phyloP scores from a whole-genome alignment of 2,797 vertebrate species.

The Helarctos malayanus region DNA sequence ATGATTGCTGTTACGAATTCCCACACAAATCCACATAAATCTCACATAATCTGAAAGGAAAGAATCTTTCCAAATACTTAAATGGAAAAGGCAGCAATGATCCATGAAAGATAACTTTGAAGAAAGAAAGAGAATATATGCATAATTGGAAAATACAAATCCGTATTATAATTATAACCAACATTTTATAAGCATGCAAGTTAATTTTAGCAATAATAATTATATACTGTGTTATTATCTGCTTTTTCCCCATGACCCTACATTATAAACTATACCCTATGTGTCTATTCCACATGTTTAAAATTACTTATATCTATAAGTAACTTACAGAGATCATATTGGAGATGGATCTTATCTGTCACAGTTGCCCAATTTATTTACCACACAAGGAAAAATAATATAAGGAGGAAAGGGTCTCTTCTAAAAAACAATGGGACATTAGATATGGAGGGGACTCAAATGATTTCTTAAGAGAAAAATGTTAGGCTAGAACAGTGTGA shows the following conservation, averaged over 20 bases:
- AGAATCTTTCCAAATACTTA: neutral
- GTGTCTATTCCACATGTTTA: neutral
- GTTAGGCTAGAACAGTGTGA: neutral
- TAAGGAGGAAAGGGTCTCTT: neutral
- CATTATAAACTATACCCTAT: neutral
- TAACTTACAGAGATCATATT: neutral
- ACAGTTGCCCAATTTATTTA: too few species aligned
- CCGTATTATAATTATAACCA: neutral
- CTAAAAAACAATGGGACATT: neutral
- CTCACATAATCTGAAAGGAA: neutral
- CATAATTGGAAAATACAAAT: neutral
- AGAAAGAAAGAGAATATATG: neutral
- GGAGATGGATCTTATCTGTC: neutral
- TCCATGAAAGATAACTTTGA: neutral
- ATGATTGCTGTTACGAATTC: neutral
- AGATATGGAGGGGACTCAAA: neutral
- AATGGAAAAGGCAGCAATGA: neutral
- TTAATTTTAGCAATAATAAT: neutral
- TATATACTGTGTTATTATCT: neutral
- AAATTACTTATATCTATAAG: neutral
- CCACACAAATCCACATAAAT: neutral
- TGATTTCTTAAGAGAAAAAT: neutral
- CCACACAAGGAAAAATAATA: neutral
- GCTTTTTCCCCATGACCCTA: neutral
- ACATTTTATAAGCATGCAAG: neutral